Evolutionary conservation across 2,888 invertebrate species (phyloP).

Genomic region (Drosophila tripunctata): DNA sequence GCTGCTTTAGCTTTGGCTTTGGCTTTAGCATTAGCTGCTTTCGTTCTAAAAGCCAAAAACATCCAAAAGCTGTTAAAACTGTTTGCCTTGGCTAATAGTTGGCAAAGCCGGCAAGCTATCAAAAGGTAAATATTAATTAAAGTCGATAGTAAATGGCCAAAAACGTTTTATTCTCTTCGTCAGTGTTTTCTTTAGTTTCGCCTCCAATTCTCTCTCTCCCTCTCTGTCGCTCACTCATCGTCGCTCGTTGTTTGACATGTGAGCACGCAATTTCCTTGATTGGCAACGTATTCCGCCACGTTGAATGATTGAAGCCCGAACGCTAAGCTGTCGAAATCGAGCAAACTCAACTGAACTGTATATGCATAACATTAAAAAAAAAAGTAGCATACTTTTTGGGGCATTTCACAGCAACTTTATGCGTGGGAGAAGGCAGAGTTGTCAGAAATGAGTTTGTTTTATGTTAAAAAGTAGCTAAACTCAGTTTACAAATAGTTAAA

Average conservation of each 20-base stretch:
- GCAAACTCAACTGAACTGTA: background rate
- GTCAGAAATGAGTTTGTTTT: background rate
- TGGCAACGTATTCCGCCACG: slow-evolving; percentile 57
- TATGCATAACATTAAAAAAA: slow-evolving; percentile 66
- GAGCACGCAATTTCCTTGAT: slow-evolving; percentile 80
- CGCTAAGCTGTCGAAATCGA: slow-evolving; percentile 60
- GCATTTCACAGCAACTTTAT: slow-evolving; percentile 8
- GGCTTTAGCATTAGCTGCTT: slow-evolving; percentile 30
- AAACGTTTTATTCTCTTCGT: slow-evolving; percentile 58
- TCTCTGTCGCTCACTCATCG: background rate
- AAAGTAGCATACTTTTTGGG: slow-evolving; percentile 68
- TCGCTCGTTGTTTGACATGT: slow-evolving; percentile 70
- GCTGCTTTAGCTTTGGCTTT: slow-evolving; percentile 12
- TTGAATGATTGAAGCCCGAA: slow-evolving; percentile 68
- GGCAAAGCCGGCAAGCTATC: slow-evolving; percentile 47
- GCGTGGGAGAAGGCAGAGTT: background rate
- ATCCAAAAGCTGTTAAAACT: slow-evolving; percentile 77
- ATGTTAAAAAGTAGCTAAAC: background rate
- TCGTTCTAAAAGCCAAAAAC: slow-evolving; percentile 63
- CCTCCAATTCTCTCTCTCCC: slow-evolving; percentile 38
- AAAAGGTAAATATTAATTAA: slow-evolving; percentile 78
- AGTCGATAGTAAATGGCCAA: slow-evolving; percentile 80
- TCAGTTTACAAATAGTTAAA: too few relatives aligned
- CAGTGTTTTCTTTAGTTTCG: background rate
- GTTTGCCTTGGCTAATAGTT: slow-evolving; percentile 75